Evolutionary conservation across 2,888 invertebrate species (phyloP), one percentile per base, ranked within the genome.

Genomic region (Enchytraeus crypticus): DNA sequence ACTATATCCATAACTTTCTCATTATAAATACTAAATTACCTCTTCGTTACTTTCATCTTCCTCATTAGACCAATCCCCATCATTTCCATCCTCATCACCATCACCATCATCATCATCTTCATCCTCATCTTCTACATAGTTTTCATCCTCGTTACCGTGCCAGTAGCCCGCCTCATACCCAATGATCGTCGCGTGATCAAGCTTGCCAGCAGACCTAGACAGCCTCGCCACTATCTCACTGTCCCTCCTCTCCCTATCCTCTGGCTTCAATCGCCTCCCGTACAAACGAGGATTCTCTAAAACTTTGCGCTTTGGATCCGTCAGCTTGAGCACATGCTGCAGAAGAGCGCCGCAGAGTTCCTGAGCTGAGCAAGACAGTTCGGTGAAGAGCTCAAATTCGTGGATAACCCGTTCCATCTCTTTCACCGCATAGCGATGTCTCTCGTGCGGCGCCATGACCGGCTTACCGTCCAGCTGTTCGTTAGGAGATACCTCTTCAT

Each of bases 121-220:
- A 18, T 46, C 57, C 30, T 57, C 47, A 18, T 47, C 47, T 18
- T 29, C 57, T 46, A 64, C 65, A 59, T 70, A 70, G 56, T 70
- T 67, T 56, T 73, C 70, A 53, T 72, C 71, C 53, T 72, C 71
- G 51, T 73, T 68, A 18, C 70, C 71, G 53, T 70, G 67, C 68
- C 72, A 73, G 23, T 70, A 67, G 26, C 77, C 76, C n/a, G 89
- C 87, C 66, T 86, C 86, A 74, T 86, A 89, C 1, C 90, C 90
- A 54, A 88, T 87, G 26, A 89, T 86, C 3, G 88, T 87, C 27
- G 91, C 91, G 79, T 91, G 91, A 79, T 92, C 91, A 67, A 92
- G 80, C 78, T 92, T 92, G 1, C 91, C 91, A 0, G 91, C 90
- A 70, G 91, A 84, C 78, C 86, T 85, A 26, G 85, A 83, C 71